These are phyloP conservation scores for Ptilonorhynchus violaceus DNA, from an alignment of 2,113 vertebrate genomes.

Conservation along the genomic window DNA sequence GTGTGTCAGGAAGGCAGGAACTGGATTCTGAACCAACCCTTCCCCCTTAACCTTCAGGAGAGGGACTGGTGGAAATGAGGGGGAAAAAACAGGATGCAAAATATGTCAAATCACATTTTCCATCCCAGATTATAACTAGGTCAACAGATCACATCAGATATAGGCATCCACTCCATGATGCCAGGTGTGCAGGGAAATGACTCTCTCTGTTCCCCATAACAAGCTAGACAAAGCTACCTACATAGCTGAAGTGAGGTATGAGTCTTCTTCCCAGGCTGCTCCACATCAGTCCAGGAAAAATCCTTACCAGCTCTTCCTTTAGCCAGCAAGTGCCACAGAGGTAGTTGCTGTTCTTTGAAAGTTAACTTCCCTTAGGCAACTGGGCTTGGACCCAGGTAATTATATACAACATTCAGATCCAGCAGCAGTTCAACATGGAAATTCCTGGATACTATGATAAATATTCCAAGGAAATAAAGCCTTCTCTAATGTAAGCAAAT, in stretches of 20 bases:
- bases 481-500: constrained; percentile 27
- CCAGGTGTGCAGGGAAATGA: not conserved
- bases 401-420: not conserved
- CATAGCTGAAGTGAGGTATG: not conserved
- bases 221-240: not conserved
- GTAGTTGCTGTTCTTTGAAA: not conserved
- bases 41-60: not conserved
- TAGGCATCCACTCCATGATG: not conserved
- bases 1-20: not conserved
- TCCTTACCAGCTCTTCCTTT: not conserved
- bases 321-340: not conserved
- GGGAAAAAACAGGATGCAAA: not conserved
- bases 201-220: not conserved
- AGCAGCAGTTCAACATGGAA: constrained; percentile 23
- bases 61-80: not conserved
- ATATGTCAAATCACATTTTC: constrained; percentile 43
- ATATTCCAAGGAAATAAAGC: constrained; percentile 59
- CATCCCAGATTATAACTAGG: constrained; percentile 26
- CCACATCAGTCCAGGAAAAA: not conserved
- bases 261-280: not conserved
- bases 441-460: constrained; percentile 25
- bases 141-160: constrained; percentile 53
- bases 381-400: constrained; percentile 16
- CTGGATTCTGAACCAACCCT: not conserved
- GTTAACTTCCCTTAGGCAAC: not conserved